Evolutionary conservation across 53 echinoderm and acorn worm species (phyloP).

Genomic region (Paracentrotus lividus): DNA sequence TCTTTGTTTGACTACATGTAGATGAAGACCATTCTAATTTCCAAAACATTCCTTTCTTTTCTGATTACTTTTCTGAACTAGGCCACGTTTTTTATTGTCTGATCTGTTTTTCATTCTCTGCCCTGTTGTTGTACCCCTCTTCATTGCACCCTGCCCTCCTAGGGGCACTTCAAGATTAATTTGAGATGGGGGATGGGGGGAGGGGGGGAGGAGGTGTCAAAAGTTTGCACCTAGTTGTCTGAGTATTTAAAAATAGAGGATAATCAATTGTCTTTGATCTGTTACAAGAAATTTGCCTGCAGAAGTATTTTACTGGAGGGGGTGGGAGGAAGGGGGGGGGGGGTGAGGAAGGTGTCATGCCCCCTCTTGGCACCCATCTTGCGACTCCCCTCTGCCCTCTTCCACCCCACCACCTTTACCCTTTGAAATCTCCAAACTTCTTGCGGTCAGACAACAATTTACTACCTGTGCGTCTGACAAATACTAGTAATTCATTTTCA

Average conservation of each 20-base stretch:
- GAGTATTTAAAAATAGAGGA: too few species aligned
- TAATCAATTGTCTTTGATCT: too few species aligned
- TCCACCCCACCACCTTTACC: background rate
- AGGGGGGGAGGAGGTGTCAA: background rate
- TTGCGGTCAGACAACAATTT: slow-evolving; percentile 51
- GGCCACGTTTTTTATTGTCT: background rate
- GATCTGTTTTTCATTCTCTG: background rate
- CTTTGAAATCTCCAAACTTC: background rate
- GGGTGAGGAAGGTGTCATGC: background rate
- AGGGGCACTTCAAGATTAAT: background rate
- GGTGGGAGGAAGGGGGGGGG: background rate
- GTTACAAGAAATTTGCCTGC: too few species aligned
- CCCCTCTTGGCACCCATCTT: background rate
- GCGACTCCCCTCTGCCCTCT: background rate
- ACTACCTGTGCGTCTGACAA: slow-evolving; percentile 31
- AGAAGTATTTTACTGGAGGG: background rate
- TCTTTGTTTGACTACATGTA: background rate
- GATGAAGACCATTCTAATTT: background rate
- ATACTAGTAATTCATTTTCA: slow-evolving; percentile 40
- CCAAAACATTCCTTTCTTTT: background rate
- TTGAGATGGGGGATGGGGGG: background rate
- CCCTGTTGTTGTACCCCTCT: background rate
- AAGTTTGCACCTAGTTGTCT: too few species aligned
- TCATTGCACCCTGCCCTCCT: background rate
- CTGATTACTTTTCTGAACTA: background rate